phyloP scores from a whole-genome alignment of 2,797 vertebrate genomes.

The Urocyon cinereoargenteus region DNA sequence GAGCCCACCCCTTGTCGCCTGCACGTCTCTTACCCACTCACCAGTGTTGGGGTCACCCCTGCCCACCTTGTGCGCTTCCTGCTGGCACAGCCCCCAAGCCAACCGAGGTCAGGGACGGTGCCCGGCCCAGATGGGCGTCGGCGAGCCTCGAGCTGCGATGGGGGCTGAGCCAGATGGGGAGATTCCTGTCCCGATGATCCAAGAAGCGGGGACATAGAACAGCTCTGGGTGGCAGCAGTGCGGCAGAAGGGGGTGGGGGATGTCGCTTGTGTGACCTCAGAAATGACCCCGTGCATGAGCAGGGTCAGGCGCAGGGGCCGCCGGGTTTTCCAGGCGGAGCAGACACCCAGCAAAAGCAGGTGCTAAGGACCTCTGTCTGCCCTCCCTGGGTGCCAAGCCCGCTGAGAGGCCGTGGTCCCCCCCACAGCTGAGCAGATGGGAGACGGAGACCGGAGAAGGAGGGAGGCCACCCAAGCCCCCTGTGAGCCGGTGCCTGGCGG shows the following conservation, averaged over 20 bases:
- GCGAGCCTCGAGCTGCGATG: fast-evolving
- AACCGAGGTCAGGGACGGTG: fast-evolving
- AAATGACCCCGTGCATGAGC: neutral
- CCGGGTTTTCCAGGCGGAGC: too few relatives aligned
- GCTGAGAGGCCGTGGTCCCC: neutral
- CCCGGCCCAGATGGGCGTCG: fast-evolving
- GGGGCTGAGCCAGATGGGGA: neutral
- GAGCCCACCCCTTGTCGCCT: fast-evolving
- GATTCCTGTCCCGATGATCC: fast-evolving
- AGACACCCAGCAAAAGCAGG: neutral
- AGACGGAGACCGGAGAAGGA: neutral
- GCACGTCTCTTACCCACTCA: neutral
- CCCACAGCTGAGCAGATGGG: neutral
- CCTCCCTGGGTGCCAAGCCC: neutral
- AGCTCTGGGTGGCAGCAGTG: neutral
- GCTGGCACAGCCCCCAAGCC: fast-evolving
- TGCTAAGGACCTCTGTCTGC: neutral
- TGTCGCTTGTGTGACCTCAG: neutral
- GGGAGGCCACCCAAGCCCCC: neutral
- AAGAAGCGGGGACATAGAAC: neutral
- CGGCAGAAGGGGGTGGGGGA: fast-evolving
- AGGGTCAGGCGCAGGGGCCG: fast-evolving
- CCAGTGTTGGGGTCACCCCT: neutral
- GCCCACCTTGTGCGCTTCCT: neutral
- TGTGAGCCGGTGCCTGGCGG: too few relatives aligned